Base-by-base conservation (phyloP, 53 echinoderm and acorn worm genomes). In the Echinarachnius parma region DNA sequence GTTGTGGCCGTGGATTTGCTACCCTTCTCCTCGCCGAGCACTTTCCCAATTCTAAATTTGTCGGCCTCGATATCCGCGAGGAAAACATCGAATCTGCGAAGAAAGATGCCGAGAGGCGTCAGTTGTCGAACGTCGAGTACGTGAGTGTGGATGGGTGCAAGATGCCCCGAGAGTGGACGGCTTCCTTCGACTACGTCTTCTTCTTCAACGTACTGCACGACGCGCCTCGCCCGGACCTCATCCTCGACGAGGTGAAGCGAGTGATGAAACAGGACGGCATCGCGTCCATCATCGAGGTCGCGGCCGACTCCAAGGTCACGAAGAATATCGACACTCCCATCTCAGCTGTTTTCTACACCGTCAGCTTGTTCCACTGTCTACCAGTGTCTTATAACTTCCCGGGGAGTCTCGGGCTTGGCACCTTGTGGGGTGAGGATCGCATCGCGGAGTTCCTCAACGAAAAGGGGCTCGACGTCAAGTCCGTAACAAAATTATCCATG, bases 301-400 rank as follows among this genome's bases (percentile, higher is more conserved):
- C 48, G 19, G 31, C 28, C 0, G 72, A 89, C 64, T 48, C 74
- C 5, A 82, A 85, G 19, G 78, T 46, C 1, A 78, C 77, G 16
- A 77, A 85, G 8, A 86, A 89, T 47, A 2, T 86, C 1, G 37
- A 60, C 32, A 56, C 53, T 14, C 44, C 31, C 1, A 31, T 19
- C 20, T 77, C 77, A 0, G 34, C 44, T 29, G 19, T 53, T 9
- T 42, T 15, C 14, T 89, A 69, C 33, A 67, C 64, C 22, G 27
- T 61, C 28, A 94, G 89, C 58, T 36, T 87, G 83, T 65, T 94
- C 53, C 66, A 83, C 28, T 94, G 89, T 22, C 39, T 94, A 27
- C 94, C 94, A 0, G 59, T 52, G 21, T 81, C 89, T 1, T 20
- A 84, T 21, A 70, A 67, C 62, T 36, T 25, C 13, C 77, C 64